Evolutionary conservation across 2,888 invertebrate genomes (phyloP), one percentile per base, ranked within the genome.

Genomic region (Oxycera nigricornis): DNA sequence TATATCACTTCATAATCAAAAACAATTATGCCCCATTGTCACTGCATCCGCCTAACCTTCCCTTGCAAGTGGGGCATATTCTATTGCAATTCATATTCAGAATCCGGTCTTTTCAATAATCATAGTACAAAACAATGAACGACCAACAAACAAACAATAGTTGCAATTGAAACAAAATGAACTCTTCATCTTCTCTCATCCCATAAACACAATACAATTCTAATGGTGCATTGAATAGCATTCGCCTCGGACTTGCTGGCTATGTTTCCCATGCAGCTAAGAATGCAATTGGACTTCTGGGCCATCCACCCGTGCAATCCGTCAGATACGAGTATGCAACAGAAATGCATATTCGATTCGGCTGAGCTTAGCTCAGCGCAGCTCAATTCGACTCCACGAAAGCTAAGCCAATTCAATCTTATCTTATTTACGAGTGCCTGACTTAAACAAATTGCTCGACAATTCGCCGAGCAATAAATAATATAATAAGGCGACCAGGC

Each of bases 351-450:
- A n/a, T n/a, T n/a, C n/a, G n/a, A n/a, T n/a, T n/a, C n/a, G n/a
- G n/a, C n/a, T n/a, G n/a, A n/a, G n/a, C n/a, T n/a, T n/a, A n/a
- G n/a, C n/a, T n/a, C n/a, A n/a, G n/a, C n/a, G n/a, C n/a, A n/a
- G n/a, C n/a, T n/a, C n/a, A n/a, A n/a, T n/a, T n/a, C n/a, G n/a
- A n/a, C 30, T 59, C 59, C 11, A 30, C 24, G 24, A 28, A 2
- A 26, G 14, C 59, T 30, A 20, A 28, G 4, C 26, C 59, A n/a
- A 59, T 59, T 59, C 59, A 59, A 59, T 59, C 59, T 59, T 59
- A 22, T 59, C 59, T 59, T 59, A 59, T 59, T 59, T 59, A 59
- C 59, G 59, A 59, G 59, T 30, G 59, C 59, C 59, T n/a, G 59
- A 59, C 59, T 59, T 30, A 59, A 28, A 59, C 59, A 59, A 59